These are phyloP conservation scores for Beris chalybata DNA, from an alignment of 2,888 invertebrate genomes.

Conservation along the genomic window DNA sequence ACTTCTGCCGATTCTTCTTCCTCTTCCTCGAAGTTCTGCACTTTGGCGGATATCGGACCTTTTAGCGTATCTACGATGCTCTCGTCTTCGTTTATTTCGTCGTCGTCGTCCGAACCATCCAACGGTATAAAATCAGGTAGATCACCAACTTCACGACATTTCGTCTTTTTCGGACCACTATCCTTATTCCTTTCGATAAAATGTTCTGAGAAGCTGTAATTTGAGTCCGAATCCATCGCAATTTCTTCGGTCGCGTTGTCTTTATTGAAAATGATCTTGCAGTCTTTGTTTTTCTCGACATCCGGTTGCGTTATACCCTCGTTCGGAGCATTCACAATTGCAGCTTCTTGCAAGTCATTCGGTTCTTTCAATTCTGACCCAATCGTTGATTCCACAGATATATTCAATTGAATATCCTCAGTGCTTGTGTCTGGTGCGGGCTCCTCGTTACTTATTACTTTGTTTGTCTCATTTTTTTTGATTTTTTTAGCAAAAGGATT, in stretches of 20 bases:
- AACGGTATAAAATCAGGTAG: slow-evolving; percentile 52
- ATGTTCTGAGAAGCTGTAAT: slow-evolving; percentile 56
- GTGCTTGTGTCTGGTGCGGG: neutral
- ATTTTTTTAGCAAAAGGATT: slow-evolving; percentile 40
- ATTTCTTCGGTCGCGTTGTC: neutral
- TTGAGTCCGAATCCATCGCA: slow-evolving; percentile 52
- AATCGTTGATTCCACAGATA: neutral
- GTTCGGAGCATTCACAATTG: neutral
- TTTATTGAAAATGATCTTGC: neutral
- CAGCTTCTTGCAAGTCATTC: neutral
- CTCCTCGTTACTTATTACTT: neutral
- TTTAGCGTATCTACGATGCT: neutral
- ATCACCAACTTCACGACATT: slow-evolving; percentile 43
- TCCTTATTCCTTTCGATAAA: slow-evolving; percentile 42
- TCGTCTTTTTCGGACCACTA: neutral
- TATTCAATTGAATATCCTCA: slow-evolving; percentile 18
- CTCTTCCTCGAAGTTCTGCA: neutral
- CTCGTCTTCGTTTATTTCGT: neutral
- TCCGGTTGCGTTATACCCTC: neutral
- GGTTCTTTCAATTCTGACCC: neutral
- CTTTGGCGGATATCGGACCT: neutral
- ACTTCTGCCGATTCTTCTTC: slow-evolving; percentile 44
- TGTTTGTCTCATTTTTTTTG: neutral
- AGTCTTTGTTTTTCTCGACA: neutral
- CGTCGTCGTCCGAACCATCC: slow-evolving; percentile 12